These are phyloP conservation scores for Spialia ferax DNA, from an alignment of 2,888 invertebrate genomes.

Conservation along the genomic window DNA sequence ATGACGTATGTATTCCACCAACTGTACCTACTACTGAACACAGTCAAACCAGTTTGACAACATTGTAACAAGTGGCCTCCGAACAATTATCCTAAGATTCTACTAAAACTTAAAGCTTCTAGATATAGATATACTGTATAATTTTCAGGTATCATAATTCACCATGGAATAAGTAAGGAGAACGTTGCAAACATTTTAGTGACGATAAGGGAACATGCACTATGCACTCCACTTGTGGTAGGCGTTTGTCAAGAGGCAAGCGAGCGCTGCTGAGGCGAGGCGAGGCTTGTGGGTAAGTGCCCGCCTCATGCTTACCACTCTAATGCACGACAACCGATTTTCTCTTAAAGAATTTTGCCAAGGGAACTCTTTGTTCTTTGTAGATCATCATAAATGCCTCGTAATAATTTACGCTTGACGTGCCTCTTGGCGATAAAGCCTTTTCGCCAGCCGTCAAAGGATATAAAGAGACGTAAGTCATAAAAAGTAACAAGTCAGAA, in stretches of 20 bases:
- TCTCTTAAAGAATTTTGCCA: conserved; percentile 13
- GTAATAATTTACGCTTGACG: conserved; percentile 3
- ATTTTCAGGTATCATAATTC: background rate
- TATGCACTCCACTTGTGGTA: conserved; percentile 15
- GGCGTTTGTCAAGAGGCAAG: conserved; percentile 21
- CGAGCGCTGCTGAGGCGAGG: conserved; percentile 3
- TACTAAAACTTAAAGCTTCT: no score
- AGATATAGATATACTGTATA: background rate
- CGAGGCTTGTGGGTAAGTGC: conserved; percentile 14
- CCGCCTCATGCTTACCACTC: background rate
- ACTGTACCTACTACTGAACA: no score
- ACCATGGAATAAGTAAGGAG: background rate
- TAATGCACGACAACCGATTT: conserved; percentile 24
- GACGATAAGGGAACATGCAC: conserved; percentile 11
- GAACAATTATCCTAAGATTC: no score
- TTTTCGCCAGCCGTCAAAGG: background rate
- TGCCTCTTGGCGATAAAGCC: background rate
- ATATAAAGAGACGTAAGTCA: background rate
- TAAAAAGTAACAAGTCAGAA: background rate
- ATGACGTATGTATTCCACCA: no score
- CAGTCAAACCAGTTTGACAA: no score
- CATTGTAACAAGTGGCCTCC: no score
- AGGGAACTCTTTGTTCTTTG: conserved; percentile 7
- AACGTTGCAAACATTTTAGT: background rate
- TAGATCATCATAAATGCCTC: conserved; percentile 20